Evolutionary conservation across 2,113 vertebrate genomes (phyloP).

Genomic region (Eurystomus gularis): DNA sequence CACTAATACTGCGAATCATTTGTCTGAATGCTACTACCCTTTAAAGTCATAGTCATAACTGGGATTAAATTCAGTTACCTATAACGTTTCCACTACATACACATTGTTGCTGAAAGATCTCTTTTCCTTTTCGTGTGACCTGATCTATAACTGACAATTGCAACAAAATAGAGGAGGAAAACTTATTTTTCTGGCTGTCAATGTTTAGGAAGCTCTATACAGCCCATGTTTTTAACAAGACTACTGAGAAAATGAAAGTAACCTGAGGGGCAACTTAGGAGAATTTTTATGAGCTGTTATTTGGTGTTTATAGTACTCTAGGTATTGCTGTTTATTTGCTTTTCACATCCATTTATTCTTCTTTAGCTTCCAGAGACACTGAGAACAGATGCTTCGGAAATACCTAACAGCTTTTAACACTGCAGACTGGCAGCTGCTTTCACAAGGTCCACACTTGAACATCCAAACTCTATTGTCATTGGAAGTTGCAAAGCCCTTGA

Average conservation of each 20-base stretch:
- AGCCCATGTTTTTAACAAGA: neutral
- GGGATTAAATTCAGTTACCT: neutral
- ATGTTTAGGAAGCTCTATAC: neutral
- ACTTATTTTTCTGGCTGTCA: neutral
- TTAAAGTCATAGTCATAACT: neutral
- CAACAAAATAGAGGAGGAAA: neutral
- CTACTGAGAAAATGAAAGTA: slow-evolving; percentile 23
- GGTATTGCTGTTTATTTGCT: slow-evolving; percentile 1
- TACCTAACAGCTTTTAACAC: neutral
- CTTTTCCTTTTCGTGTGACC: neutral
- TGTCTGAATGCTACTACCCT: neutral
- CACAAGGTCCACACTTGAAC: neutral
- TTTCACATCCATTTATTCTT: slow-evolving; percentile 24
- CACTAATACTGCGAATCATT: neutral
- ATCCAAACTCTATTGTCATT: neutral
- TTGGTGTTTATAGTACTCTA: slow-evolving; percentile 28
- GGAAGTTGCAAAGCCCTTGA: neutral
- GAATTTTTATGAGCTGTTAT: slow-evolving; percentile 32
- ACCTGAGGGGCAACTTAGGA: neutral
- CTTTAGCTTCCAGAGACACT: neutral
- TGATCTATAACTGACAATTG: neutral
- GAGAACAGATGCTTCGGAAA: slow-evolving; percentile 7
- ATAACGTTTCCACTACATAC: neutral
- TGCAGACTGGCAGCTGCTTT: neutral
- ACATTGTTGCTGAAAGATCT: neutral